Evolutionary conservation across 2,113 vertebrate genomes (phyloP).

Genomic region (Caranx ignobilis): DNA sequence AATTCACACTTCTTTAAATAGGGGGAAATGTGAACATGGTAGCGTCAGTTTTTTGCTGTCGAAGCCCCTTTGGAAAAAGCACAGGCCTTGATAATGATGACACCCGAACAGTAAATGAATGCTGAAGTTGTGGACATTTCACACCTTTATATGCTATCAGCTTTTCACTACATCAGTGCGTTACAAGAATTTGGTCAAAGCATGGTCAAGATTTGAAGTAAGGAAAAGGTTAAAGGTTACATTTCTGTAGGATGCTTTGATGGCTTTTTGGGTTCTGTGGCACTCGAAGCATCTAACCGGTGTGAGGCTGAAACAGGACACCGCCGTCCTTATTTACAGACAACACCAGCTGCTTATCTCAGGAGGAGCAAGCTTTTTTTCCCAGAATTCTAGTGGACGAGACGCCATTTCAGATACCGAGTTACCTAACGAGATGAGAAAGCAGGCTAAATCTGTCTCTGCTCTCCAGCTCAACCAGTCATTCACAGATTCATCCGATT

Average conservation of each 20-base stretch:
- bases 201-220: background rate
- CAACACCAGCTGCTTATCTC: constrained; percentile 57
- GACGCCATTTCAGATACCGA: constrained; percentile 9
- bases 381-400: background rate
- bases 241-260: constrained; percentile 13
- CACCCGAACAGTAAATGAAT: background rate
- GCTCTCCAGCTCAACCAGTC: background rate
- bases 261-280: constrained; percentile 19
- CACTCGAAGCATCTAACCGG: constrained; percentile 16
- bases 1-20: background rate
- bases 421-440: constrained; percentile 14
- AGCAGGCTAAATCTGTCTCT: background rate
- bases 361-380: constrained; percentile 24
- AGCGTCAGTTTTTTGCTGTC: background rate
- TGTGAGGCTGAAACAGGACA: constrained; percentile 49
- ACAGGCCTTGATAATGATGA: background rate
- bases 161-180: background rate
- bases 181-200: background rate
- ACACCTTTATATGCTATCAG: background rate
- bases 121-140: background rate
- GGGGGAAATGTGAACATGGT: background rate
- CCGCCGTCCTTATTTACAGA: constrained; percentile 63
- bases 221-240: constrained; percentile 35
- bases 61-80: background rate
- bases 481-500: constrained; percentile 3